Evolutionary conservation across 2,113 vertebrate genomes (phyloP).

Genomic region (Corapipo altera): DNA sequence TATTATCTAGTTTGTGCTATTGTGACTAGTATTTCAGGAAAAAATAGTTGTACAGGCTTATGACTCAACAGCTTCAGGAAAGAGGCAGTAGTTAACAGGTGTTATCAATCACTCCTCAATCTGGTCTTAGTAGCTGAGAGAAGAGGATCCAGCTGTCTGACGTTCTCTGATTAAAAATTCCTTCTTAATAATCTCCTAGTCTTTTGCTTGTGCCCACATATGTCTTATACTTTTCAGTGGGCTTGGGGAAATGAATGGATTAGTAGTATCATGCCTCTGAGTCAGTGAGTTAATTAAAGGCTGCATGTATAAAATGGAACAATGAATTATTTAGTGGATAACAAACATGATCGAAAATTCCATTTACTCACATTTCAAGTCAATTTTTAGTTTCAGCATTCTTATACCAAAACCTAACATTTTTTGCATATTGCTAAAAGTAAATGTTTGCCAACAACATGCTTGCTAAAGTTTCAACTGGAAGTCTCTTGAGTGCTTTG

Average conservation of each 20-base stretch:
- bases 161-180: constrained; percentile 65
- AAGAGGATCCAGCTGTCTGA: constrained; percentile 59
- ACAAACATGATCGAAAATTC: constrained; percentile 79
- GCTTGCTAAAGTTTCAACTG: constrained; percentile 27
- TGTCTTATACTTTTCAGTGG: constrained; percentile 38
- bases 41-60: neutral
- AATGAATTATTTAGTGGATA: constrained; percentile 79
- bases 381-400: constrained; percentile 41
- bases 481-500: neutral
- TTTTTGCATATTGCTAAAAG: constrained; percentile 40
- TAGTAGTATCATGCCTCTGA: constrained; percentile 63
- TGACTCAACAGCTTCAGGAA: constrained; percentile 18
- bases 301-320: constrained; percentile 70
- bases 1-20: neutral
- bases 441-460: constrained; percentile 10
- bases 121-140: constrained; percentile 2
- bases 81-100: constrained; percentile 59
- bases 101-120: constrained; percentile 52
- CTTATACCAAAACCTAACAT: neutral
- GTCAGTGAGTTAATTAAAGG: constrained; percentile 76
- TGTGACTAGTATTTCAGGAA: neutral
- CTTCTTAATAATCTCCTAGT: constrained; percentile 48
- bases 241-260: constrained; percentile 72
- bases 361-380: constrained; percentile 65
- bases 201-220: constrained; percentile 43